Base-by-base conservation (phyloP, 2,113 vertebrate genomes). In the Irena cyanogastra region DNA sequence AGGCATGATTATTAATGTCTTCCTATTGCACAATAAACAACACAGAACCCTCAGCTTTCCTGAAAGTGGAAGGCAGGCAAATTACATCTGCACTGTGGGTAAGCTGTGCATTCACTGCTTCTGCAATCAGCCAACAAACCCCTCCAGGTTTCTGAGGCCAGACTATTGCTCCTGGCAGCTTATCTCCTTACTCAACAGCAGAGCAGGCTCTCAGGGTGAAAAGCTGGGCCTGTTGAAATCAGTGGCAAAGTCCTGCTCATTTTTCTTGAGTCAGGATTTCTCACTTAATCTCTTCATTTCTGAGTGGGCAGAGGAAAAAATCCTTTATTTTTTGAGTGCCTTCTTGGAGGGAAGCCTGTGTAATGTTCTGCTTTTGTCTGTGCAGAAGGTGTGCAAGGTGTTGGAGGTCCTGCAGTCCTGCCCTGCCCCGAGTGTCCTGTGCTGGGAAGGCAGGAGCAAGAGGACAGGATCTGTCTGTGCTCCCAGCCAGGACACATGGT, bases 151-250 rank as follows among this genome's bases (percentile, higher is more conserved):
- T 85, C 84, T 0, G 4, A 91, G 82, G 79, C 90, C 90, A 89
- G 90, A 71, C 77, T 86, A 75, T 75, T 89, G 88, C 93, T 93
- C 44, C 80, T 92, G 83, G 88, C 85, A 93, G 71, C 61, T 94
- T 87, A 80, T 89, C 90, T 96, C 83, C 75, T 86, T 87, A 37
- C 83, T 80, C 60, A 94, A 78, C 56, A 78, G 59, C 54, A 80
- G 64, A 86, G 31, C 80, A 86, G 86, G 6, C 56, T 75, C 76
- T 83, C 0, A 0, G 49, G 76, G 37, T 96, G 49, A 93, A 96
- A 96, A 96, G 76, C 93, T 87, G 72, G 41, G 31, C 83, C 90
- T 90, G 69, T 66, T 96, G 93, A 92, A 95, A 94, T 89, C 72
- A 42, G 71, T 89, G 76, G 54, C 93, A 92, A 95, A 96, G 90